A percentile compares a stretch with the other conserved stretches of the same genome.
Evolutionary conservation across 1,140 invertebrate species (phyloP).

Genomic region (Diabrotica undecimpunctata): DNA sequence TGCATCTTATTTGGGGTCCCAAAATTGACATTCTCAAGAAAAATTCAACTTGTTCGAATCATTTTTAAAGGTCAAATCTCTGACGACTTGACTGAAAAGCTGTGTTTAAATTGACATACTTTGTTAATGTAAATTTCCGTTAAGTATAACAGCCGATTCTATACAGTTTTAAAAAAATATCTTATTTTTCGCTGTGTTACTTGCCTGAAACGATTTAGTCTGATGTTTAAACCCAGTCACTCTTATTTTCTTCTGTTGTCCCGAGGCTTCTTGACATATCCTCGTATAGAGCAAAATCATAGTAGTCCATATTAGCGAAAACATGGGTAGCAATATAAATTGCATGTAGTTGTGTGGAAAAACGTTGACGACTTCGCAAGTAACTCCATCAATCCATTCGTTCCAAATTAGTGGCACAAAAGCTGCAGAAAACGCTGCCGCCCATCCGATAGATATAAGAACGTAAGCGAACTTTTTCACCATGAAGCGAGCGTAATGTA

Average conservation of each 20-base stretch:
- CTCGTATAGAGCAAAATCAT: conserved; percentile 71
- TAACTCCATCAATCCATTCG: conserved; percentile 51
- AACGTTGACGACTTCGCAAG: conserved; percentile 39
- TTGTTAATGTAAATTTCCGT: too few species aligned
- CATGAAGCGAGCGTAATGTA: conserved; percentile 69
- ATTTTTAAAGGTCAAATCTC: too few species aligned
- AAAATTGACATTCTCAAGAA: too few species aligned
- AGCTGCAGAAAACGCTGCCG: conserved; percentile 58
- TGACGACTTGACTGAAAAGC: too few species aligned
- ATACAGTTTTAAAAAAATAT: too few species aligned
- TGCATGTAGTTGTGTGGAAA: conserved; percentile 60
- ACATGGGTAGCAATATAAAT: conserved; percentile 63
- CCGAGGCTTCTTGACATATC: conserved; percentile 68
- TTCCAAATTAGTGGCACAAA: conserved; percentile 70
- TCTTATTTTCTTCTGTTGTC: conserved; percentile 62
- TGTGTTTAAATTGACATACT: too few species aligned
- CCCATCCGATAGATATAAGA: conserved; percentile 62
- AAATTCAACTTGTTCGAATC: too few species aligned
- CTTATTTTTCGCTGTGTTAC: neutral
- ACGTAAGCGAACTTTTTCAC: conserved; percentile 57
- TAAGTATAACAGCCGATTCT: too few species aligned
- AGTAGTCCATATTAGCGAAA: conserved; percentile 64
- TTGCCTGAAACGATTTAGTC: conserved; percentile 60
- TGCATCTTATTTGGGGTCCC: too few species aligned
- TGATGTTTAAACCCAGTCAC: conserved; percentile 42